Conservation (phyloP, 37 sponge, comb jelly and placozoan species). For the Hexactinellida sp. region DNA sequence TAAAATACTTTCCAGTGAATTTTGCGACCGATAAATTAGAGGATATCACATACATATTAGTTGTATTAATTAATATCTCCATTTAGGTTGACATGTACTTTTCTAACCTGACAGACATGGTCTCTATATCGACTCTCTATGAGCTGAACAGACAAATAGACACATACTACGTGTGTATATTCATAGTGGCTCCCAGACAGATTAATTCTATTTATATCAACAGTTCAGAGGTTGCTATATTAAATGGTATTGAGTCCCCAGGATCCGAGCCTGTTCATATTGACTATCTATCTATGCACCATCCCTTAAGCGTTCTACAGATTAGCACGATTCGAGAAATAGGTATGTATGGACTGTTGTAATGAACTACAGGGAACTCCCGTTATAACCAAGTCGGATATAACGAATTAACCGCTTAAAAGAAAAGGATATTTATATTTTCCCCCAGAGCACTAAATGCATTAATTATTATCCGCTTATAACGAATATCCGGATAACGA, state of each 20-base stretch:
- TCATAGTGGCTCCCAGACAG: neutral
- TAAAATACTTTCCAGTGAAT: too few species aligned
- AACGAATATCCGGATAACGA: too few species aligned
- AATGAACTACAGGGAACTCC: too few species aligned
- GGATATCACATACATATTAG: too few species aligned
- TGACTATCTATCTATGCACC: neutral
- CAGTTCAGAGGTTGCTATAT: neutral
- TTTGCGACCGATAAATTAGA: too few species aligned
- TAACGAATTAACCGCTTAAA: too few species aligned
- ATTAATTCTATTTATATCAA: neutral
- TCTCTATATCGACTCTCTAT: neutral
- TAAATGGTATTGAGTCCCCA: neutral
- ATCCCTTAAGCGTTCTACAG: neutral
- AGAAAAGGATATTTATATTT: too few species aligned
- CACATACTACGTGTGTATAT: neutral
- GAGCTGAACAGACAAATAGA: constrained; percentile 4
- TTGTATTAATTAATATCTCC: too few species aligned
- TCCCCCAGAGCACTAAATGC: too few species aligned
- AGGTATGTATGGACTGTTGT: neutral
- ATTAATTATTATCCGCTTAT: too few species aligned
- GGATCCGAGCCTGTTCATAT: neutral
- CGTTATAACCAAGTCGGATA: too few species aligned
- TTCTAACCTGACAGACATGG: neutral
- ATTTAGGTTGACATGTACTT: neutral
- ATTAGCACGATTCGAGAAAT: neutral